A percentile compares a stretch with the other conserved stretches of the same genome.
Evolutionary conservation across 2,888 invertebrate genomes (phyloP).

Genomic region (Epirrhoe alternata): DNA sequence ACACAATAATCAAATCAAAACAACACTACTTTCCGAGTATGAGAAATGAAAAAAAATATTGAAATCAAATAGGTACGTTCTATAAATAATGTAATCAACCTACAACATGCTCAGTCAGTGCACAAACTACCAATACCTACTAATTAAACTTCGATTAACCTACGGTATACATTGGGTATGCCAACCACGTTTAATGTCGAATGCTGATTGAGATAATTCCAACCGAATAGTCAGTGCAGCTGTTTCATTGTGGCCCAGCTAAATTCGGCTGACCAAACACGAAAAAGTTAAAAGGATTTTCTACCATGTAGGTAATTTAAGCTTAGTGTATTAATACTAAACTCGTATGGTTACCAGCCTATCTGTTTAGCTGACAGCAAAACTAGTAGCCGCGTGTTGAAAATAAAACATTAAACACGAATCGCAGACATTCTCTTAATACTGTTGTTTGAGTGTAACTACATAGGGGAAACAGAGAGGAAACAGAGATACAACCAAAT

Average conservation of each 20-base stretch:
- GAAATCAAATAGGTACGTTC: not conserved
- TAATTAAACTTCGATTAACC: conserved; percentile 3
- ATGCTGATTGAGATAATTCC: not conserved
- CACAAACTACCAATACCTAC: not conserved
- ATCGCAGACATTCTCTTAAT: too few species aligned
- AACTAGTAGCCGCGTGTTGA: too few species aligned
- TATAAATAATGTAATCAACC: not conserved
- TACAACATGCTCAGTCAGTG: not conserved
- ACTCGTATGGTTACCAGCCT: too few species aligned
- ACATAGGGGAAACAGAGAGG: too few species aligned
- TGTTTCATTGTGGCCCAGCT: not conserved
- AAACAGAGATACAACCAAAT: too few species aligned
- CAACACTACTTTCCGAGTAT: too few species aligned
- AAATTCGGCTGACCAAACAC: not conserved
- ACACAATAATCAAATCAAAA: too few species aligned
- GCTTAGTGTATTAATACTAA: too few species aligned
- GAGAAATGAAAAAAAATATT: too few species aligned
- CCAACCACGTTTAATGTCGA: not conserved
- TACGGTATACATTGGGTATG: not conserved
- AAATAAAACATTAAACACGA: too few species aligned
- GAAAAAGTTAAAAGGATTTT: not conserved
- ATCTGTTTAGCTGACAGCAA: too few species aligned
- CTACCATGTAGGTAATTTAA: not conserved
- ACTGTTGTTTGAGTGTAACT: too few species aligned
- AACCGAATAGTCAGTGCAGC: not conserved